A percentile compares a stretch with the other conserved stretches of the same genome.
Conservation (phyloP, 2,113 vertebrate genomes). For the Saimiri boliviensis region DNA sequence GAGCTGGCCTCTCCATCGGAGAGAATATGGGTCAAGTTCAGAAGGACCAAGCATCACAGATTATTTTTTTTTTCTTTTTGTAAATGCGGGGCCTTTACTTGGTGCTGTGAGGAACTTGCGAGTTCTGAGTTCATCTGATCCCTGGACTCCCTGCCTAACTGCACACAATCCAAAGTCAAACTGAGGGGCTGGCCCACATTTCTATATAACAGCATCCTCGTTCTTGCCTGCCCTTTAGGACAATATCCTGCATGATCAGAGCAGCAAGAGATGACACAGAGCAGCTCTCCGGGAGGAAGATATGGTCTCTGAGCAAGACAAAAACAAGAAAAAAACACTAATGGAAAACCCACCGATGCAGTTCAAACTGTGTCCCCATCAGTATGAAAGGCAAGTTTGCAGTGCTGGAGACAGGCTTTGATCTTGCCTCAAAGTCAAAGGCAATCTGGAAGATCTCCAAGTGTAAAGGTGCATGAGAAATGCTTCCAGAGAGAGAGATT, state of each 20-base stretch:
- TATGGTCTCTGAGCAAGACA: constrained; percentile 31
- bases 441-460: background rate
- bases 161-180: background rate
- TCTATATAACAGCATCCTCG: background rate
- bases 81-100: constrained; percentile 32
- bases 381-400: background rate
- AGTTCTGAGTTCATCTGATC: constrained; percentile 51
- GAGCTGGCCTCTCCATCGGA: constrained; percentile 8
- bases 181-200: background rate
- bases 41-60: constrained; percentile 36
- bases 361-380: background rate
- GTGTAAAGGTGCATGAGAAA: background rate
- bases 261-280: constrained; percentile 12
- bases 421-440: background rate
- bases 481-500: background rate
- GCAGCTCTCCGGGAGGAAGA: constrained; percentile 27
- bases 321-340: constrained; percentile 39
- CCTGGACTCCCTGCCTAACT: constrained; percentile 51
- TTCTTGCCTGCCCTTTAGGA: constrained; percentile 37
- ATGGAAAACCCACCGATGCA: constrained; percentile 31
- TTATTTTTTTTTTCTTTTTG: background rate
- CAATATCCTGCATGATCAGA: constrained; percentile 12
- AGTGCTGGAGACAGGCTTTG: background rate
- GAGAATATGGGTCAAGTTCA: constrained; percentile 59
- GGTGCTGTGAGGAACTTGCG: background rate